These are phyloP conservation scores for Chelonus insularis DNA, from an alignment of 1,140 invertebrate species.

Conservation along the genomic window DNA sequence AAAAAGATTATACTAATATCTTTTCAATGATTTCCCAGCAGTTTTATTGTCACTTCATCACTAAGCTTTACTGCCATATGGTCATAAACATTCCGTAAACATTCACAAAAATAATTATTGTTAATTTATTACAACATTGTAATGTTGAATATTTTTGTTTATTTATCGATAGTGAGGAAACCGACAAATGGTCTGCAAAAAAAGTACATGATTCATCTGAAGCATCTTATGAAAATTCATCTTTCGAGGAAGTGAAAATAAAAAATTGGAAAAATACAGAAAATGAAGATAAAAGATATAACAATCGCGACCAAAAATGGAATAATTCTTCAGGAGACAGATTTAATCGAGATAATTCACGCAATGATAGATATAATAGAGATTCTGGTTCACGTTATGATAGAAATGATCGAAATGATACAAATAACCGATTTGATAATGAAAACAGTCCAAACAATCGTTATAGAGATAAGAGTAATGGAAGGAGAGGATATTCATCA, in stretches of 20 bases:
- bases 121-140: slow-evolving; percentile 7
- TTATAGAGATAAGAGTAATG: slow-evolving; percentile 25
- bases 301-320: slow-evolving; percentile 39
- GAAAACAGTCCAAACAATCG: slow-evolving; percentile 23
- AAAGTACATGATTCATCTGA: slow-evolving; percentile 15
- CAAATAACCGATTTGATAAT: slow-evolving; percentile 32
- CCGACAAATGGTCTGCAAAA: slow-evolving; percentile 29
- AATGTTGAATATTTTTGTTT: no score
- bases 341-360: slow-evolving; percentile 8
- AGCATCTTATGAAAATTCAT: slow-evolving; percentile 3
- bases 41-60: no score
- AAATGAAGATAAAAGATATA: slow-evolving; percentile 41
- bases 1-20: no score
- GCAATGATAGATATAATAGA: slow-evolving; percentile 24
- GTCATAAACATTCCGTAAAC: no score
- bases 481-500: slow-evolving; percentile 12
- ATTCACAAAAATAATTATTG: no score
- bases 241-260: neutral
- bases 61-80: no score
- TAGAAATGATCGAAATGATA: slow-evolving; percentile 36
- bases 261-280: slow-evolving; percentile 34
- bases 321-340: slow-evolving; percentile 16
- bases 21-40: no score
- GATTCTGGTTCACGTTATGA: slow-evolving; percentile 18
- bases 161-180: slow-evolving; percentile 30